Evolutionary conservation across 2,888 invertebrate species (phyloP).

Genomic region (Amitus sp.): DNA sequence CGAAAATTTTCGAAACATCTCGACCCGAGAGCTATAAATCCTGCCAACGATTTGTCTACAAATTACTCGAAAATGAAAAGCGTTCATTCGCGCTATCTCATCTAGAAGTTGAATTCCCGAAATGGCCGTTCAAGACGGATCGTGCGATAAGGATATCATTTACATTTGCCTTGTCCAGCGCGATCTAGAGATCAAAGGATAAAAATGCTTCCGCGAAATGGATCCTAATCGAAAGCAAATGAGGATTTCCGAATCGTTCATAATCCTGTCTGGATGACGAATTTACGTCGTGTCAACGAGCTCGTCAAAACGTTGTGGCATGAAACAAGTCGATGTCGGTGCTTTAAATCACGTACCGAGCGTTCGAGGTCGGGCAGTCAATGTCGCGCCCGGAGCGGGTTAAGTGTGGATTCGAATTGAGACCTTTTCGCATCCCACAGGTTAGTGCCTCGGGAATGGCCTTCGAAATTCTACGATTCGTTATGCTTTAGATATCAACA

Average conservation of each 20-base stretch:
- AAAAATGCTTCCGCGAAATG: no score
- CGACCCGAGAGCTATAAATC: background rate
- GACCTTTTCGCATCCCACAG: conserved; percentile 35
- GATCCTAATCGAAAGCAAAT: no score
- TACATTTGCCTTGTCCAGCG: background rate
- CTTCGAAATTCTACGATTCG: conserved; percentile 47
- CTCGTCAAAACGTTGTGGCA: background rate
- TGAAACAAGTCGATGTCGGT: background rate
- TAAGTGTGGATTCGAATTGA: conserved; percentile 19
- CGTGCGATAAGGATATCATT: background rate
- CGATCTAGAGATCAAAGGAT: background rate
- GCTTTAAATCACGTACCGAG: background rate
- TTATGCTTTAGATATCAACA: conserved; percentile 55
- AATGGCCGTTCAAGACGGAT: no score
- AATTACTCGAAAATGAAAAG: no score
- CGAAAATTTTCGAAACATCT: background rate
- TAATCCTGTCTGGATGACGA: no score
- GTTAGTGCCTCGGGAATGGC: conserved; percentile 14
- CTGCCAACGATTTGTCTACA: background rate
- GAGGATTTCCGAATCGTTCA: no score
- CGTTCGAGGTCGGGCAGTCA: conserved; percentile 45
- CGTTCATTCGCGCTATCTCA: no score
- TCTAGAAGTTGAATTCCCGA: no score
- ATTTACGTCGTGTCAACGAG: no score
- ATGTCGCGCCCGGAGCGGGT: conserved; percentile 40